Evolutionary conservation across 2,113 vertebrate species (phyloP), one percentile per base, ranked within the genome.

Genomic region (Atlantisia rogersi): DNA sequence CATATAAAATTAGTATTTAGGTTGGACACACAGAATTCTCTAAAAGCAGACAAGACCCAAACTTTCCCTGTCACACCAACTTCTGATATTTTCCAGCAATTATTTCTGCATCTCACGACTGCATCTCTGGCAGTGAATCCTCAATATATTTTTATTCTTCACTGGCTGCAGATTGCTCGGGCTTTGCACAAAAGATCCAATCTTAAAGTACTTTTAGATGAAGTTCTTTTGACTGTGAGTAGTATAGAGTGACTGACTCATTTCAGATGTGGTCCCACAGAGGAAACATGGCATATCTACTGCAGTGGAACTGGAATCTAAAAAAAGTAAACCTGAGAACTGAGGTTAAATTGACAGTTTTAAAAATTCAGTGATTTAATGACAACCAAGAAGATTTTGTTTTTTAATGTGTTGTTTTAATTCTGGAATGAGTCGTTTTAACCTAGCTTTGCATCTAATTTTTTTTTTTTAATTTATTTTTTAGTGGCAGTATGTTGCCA

Each of bases 171-270:
- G 64, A 68, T 90, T 96, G 46, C 64, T 93, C 6, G 6, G 48
- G 58, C 83, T 95, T 97, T 79, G 68, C 71, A 96, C 80, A 96
- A 93, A 95, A 94, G 79, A 90, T 74, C 46, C 85, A 93, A 70
- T 96, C 79, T 95, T 78, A 77, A 90, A 90, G 76, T 93, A 92
- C 82, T 92, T 91, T 94, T 65, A 84, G 80, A 83, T 90, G 59
- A 95, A 97, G 77, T 90, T 92, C 92, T 85, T 93, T 95, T 53
- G 20, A 79, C 64, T 92, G 85, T 50, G 56, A 76, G 76, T 78
- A 68, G 82, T 60, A 68, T 5, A 78, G 76, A 86, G 69, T 62
- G 79, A 70, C 63, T 90, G 80, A 88, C 20, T 94, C 60, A 64
- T 94, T 93, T 95, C 68, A 96, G 76, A 83, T 81, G 53, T 78